Evolutionary conservation across 92 coral and sea anemone species (phyloP).

Genomic region (Hydrozoanthus gracilis): DNA sequence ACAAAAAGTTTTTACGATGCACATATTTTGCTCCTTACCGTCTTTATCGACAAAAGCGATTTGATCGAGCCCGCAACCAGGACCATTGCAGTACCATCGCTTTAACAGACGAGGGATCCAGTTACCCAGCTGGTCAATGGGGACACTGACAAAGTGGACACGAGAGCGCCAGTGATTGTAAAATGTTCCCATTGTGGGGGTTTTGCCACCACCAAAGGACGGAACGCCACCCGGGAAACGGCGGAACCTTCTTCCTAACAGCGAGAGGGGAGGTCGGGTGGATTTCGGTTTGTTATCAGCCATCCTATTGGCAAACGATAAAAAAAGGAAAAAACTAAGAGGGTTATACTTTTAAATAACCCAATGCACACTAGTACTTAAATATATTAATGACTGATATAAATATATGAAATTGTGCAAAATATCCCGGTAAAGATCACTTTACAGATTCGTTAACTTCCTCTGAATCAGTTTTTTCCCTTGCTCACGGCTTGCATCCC

Average conservation of each 20-base stretch:
- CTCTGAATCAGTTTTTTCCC: too few species aligned
- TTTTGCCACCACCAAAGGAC: slow-evolving; percentile 43
- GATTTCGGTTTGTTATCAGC: slow-evolving; percentile 12
- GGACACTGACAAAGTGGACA: slow-evolving; percentile 81
- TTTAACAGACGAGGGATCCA: slow-evolving; percentile 96
- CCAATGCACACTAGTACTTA: too few species aligned
- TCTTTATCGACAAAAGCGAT: slow-evolving; percentile 76
- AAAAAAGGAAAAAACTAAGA: background rate
- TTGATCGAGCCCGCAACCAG: slow-evolving; percentile 90
- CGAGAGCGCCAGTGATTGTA: slow-evolving; percentile 66
- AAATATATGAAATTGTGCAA: too few species aligned
- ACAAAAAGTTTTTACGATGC: too few species aligned
- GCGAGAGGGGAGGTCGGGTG: background rate
- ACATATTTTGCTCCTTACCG: slow-evolving; percentile 54
- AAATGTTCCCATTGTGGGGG: slow-evolving; percentile 11
- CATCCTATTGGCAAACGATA: background rate
- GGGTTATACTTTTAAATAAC: too few species aligned
- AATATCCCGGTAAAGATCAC: too few species aligned
- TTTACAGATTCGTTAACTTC: too few species aligned
- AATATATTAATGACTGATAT: too few species aligned
- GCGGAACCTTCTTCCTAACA: background rate
- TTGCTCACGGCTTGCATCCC: too few species aligned
- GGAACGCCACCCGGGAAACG: background rate
- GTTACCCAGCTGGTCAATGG: slow-evolving; percentile 86
- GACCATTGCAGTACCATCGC: slow-evolving; percentile 91